Evolutionary conservation across 1,140 invertebrate species (phyloP).

Genomic region (Meloidogyne hapla): DNA sequence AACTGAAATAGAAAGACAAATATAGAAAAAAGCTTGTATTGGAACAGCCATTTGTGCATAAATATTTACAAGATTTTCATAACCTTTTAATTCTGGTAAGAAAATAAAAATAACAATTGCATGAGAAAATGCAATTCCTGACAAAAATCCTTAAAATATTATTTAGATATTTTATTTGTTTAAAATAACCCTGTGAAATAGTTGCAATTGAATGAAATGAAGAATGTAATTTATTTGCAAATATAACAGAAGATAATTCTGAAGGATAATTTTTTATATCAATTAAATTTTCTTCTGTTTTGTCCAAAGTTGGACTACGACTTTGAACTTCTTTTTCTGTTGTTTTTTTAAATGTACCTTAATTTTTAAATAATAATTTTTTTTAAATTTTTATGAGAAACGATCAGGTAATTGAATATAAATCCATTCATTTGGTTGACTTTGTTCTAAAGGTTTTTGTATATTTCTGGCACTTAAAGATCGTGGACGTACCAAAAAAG

Average conservation of each 20-base stretch:
- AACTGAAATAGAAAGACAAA: slow-evolving; percentile 11
- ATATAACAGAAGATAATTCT: neutral
- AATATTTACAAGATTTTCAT: neutral
- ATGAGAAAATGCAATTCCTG: slow-evolving; percentile 25
- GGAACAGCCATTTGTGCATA: neutral
- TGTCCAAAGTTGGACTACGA: neutral
- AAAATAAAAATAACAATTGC: slow-evolving; percentile 16
- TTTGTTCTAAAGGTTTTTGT: neutral
- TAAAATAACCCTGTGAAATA: neutral
- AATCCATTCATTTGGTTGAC: neutral
- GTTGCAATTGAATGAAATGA: neutral
- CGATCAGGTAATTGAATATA: slow-evolving; percentile 6
- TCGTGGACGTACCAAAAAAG: neutral
- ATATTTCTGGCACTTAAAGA: slow-evolving; percentile 2
- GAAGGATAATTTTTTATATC: neutral
- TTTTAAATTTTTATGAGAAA: neutral
- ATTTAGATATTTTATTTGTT: neutral
- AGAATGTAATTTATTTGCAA: neutral
- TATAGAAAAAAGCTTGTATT: slow-evolving; percentile 21
- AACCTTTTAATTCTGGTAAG: neutral
- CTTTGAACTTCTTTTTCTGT: neutral
- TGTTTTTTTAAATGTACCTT: neutral
- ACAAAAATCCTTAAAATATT: slow-evolving; percentile 17
- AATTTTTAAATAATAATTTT: neutral
- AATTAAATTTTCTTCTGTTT: neutral